Percentiles rank a stretch among this genome's conserved stretches.
phyloP scores from a whole-genome alignment of 2,113 vertebrate species.

The Carlito syrichta region DNA sequence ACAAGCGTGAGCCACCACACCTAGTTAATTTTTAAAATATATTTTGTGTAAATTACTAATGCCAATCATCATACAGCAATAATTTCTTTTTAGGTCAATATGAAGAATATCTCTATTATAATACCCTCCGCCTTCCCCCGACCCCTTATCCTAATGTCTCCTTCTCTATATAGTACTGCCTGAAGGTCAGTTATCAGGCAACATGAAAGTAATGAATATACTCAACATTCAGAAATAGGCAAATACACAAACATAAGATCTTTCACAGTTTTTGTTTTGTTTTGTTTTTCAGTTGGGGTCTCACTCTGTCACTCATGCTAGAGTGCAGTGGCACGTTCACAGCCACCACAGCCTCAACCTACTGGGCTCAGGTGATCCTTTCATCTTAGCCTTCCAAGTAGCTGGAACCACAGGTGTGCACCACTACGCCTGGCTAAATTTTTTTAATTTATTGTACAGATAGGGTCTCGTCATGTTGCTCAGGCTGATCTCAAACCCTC shows the following conservation, averaged over 20 bases:
- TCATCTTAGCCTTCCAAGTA: no score
- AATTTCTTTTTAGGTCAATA: conserved; percentile 57
- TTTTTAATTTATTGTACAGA: no score
- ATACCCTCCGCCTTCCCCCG: conserved; percentile 36
- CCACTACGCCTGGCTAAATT: no score
- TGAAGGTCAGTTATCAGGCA: conserved; percentile 57
- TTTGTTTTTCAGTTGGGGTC: no score
- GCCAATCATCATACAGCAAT: not conserved
- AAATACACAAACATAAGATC: conserved; percentile 62
- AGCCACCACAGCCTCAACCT: no score
- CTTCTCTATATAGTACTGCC: conserved; percentile 52
- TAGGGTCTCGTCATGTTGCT: no score
- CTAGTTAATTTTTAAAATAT: not conserved
- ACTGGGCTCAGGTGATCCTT: no score
- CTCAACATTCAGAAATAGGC: conserved; percentile 64
- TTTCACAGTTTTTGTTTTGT: conserved; percentile 30
- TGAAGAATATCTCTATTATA: conserved; percentile 41
- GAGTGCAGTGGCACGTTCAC: no score
- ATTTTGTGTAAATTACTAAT: not conserved
- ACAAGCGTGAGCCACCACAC: no score
- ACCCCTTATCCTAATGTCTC: not conserved
- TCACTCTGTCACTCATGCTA: no score
- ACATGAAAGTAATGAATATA: conserved; percentile 56
- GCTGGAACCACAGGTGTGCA: no score
- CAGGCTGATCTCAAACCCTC: no score